Conservation (phyloP, 2,797 vertebrate genomes). For the Sebastes minor region DNA sequence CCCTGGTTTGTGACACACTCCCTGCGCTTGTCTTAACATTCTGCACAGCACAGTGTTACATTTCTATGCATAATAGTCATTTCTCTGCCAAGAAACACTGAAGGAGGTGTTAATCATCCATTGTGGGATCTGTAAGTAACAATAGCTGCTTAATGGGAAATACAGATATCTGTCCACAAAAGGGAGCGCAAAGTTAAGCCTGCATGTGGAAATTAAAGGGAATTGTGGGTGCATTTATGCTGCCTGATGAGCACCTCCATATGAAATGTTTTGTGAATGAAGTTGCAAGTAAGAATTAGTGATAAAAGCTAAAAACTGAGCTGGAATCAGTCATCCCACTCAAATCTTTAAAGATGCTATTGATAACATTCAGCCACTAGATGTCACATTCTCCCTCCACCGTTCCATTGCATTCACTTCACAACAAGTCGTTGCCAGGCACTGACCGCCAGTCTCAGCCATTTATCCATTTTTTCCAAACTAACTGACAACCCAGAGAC, state of each 20-base stretch:
- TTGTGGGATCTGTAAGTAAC: constrained; percentile 15
- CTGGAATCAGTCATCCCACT: not conserved
- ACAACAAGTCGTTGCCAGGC: too few species aligned
- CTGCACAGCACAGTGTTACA: constrained; percentile 17
- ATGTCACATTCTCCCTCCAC: too few species aligned
- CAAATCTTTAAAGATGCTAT: too few species aligned
- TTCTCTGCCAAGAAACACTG: constrained; percentile 41
- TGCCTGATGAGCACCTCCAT: not conserved
- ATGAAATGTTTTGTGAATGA: not conserved
- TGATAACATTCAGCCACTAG: too few species aligned
- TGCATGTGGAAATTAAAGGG: not conserved
- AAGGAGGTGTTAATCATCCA: constrained; percentile 37
- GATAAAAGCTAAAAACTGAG: not conserved
- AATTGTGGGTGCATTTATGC: not conserved
- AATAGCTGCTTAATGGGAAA: constrained; percentile 27
- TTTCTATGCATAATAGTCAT: constrained; percentile 21
- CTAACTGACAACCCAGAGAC: too few species aligned
- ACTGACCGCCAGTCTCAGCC: too few species aligned
- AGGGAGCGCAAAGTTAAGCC: not conserved
- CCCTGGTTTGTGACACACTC: constrained; percentile 16
- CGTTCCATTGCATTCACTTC: too few species aligned
- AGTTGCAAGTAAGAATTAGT: not conserved
- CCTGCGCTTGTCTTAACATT: not conserved
- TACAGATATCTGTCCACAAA: not conserved
- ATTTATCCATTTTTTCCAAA: too few species aligned